A percentile compares a stretch with the other conserved stretches of the same genome.
Conservation (phyloP, 1,140 invertebrate genomes). For the Chymomyza costata region DNA sequence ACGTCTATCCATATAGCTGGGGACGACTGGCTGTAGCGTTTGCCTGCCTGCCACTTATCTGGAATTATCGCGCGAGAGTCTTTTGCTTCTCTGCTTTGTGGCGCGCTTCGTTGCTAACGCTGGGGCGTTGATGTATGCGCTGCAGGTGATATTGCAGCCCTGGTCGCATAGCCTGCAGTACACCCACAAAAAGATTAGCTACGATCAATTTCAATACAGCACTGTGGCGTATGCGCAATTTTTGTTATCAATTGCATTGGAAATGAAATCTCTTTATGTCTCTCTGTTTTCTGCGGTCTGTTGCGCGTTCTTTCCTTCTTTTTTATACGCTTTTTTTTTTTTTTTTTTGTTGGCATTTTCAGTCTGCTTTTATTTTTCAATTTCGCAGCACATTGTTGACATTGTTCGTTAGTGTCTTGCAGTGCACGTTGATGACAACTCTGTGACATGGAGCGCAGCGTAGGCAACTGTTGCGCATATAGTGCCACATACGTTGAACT, state of each 20-base stretch:
- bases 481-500: slow-evolving; percentile 7
- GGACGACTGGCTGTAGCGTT: neutral
- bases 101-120: neutral
- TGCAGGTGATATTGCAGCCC: neutral
- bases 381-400: slow-evolving; percentile 31
- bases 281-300: too few relatives aligned
- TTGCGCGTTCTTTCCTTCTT: neutral
- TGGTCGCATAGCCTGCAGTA: slow-evolving; percentile 8
- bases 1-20: neutral
- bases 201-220: slow-evolving; percentile 8
- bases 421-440: slow-evolving; percentile 37
- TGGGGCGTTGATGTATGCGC: neutral
- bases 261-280: slow-evolving; percentile 27
- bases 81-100: slow-evolving; percentile 9
- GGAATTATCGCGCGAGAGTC: slow-evolving; percentile 15
- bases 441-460: slow-evolving; percentile 15
- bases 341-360: slow-evolving; percentile 28
- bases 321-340: slow-evolving; percentile 4
- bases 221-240: neutral
- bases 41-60: slow-evolving; percentile 22
- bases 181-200: slow-evolving; percentile 1
- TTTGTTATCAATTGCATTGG: slow-evolving; percentile 17
- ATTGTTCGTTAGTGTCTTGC: slow-evolving; percentile 12
- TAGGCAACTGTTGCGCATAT: slow-evolving; percentile 56
- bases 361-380: slow-evolving; percentile 40